Conservation (phyloP, 2,888 invertebrate genomes). For the Limnephilus lunatus region DNA sequence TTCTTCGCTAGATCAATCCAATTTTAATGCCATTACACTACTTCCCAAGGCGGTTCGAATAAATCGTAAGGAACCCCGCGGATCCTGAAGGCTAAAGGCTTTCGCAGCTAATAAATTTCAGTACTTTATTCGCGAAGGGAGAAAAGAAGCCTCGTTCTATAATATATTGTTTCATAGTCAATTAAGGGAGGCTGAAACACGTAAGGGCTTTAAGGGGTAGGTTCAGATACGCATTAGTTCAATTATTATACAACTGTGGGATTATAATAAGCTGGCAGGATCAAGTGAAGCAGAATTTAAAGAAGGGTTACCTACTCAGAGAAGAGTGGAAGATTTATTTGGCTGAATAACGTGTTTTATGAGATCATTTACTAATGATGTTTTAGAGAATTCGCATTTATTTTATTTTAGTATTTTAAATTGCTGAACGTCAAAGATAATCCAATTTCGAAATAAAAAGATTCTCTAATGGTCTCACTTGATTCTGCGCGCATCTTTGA, state of each 20-base stretch:
- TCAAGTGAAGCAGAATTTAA: background rate
- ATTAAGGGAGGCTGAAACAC: slow-evolving; percentile 44
- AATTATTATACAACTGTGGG: background rate
- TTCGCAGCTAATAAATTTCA: slow-evolving; percentile 57
- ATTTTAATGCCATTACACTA: slow-evolving; percentile 46
- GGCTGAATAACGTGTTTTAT: background rate
- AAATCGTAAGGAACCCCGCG: slow-evolving; percentile 40
- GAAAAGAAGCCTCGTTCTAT: slow-evolving; percentile 38
- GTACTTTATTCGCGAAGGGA: slow-evolving; percentile 47
- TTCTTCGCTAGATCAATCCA: slow-evolving; percentile 44
- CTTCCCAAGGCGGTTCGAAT: slow-evolving; percentile 37
- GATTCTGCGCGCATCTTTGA: too few relatives aligned
- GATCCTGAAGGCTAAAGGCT: slow-evolving; percentile 52
- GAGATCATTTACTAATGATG: background rate
- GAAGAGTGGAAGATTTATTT: background rate
- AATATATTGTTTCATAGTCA: slow-evolving; percentile 52
- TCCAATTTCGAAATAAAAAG: too few relatives aligned
- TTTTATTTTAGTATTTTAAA: too few relatives aligned
- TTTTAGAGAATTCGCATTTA: background rate
- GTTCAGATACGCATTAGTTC: background rate
- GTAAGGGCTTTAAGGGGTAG: slow-evolving; percentile 16
- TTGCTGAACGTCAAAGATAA: too few relatives aligned
- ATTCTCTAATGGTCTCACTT: too few relatives aligned
- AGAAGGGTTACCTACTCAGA: background rate
- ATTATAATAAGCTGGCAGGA: background rate